Evolutionary conservation across 2,113 vertebrate species (phyloP).

Genomic region (Neogobius melanostomus): DNA sequence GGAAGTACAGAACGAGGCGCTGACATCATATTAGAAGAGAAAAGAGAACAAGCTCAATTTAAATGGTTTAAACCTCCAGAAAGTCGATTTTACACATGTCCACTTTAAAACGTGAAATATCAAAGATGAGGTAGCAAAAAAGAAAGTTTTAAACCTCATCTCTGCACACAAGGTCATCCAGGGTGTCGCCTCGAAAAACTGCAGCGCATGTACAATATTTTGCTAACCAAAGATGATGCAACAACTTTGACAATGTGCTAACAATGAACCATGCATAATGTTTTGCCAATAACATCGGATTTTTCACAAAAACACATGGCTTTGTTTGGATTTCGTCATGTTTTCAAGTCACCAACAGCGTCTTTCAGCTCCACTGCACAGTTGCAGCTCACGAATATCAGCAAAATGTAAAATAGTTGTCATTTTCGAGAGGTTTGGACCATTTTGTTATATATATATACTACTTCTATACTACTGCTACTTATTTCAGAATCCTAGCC

Average conservation of each 20-base stretch:
- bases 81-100: too few relatives aligned
- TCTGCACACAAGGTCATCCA: too few relatives aligned
- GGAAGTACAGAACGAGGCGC: too few relatives aligned
- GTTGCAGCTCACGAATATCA: not conserved
- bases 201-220: not conserved
- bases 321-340: slow-evolving; percentile 1
- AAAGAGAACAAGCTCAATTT: too few relatives aligned
- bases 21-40: too few relatives aligned
- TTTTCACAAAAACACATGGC: not conserved
- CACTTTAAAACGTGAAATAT: too few relatives aligned
- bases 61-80: too few relatives aligned
- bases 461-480: too few relatives aligned
- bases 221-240: not conserved
- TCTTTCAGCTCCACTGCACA: not conserved
- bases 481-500: too few relatives aligned
- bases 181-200: not conserved
- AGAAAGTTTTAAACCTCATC: too few relatives aligned
- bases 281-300: not conserved
- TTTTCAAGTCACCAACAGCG: not conserved
- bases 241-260: not conserved
- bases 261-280: not conserved
- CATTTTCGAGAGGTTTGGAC: not conserved
- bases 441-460: not conserved
- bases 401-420: not conserved
- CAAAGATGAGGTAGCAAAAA: too few relatives aligned